Percentiles rank a stretch among this genome's conserved stretches.
Evolutionary conservation across 2,888 invertebrate species (phyloP).

Genomic region (Megalurothrips usitatus): DNA sequence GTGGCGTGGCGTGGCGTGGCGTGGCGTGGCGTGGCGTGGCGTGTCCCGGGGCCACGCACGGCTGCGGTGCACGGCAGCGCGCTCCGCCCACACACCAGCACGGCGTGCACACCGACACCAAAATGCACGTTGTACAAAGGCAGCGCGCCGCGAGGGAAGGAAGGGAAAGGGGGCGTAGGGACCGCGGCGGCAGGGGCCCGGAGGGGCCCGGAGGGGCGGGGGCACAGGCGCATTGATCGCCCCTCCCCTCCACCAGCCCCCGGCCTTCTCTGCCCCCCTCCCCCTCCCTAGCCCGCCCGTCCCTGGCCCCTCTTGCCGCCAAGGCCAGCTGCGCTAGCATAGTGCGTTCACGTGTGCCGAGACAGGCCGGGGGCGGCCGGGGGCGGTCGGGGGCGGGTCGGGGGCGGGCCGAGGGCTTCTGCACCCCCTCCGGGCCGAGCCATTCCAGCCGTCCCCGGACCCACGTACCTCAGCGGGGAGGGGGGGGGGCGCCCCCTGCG

Average conservation of each 20-base stretch:
- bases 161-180: not conserved
- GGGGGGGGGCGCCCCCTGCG: not conserved
- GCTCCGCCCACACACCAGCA: not conserved
- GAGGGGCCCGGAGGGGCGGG: slow-evolving; percentile 34
- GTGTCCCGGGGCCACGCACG: not conserved
- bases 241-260: slow-evolving; percentile 6
- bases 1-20: no score
- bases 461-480: not conserved
- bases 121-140: not conserved
- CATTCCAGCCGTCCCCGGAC: no score
- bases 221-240: slow-evolving; percentile 34
- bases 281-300: not conserved
- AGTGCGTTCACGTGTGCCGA: slow-evolving; percentile 27
- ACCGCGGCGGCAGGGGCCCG: slow-evolving; percentile 37
- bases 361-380: slow-evolving; percentile 28
- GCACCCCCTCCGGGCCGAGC: no score
- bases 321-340: slow-evolving; percentile 28
- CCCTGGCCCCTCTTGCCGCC: not conserved
- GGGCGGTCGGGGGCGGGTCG: slow-evolving; percentile 33
- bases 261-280: not conserved
- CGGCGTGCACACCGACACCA: no score
- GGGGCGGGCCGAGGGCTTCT: slow-evolving; percentile 32
- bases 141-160: not conserved
- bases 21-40: no score
- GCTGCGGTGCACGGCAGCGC: no score